phyloP scores from a whole-genome alignment of 2,797 vertebrate species.

The Trematomus bernacchii region DNA sequence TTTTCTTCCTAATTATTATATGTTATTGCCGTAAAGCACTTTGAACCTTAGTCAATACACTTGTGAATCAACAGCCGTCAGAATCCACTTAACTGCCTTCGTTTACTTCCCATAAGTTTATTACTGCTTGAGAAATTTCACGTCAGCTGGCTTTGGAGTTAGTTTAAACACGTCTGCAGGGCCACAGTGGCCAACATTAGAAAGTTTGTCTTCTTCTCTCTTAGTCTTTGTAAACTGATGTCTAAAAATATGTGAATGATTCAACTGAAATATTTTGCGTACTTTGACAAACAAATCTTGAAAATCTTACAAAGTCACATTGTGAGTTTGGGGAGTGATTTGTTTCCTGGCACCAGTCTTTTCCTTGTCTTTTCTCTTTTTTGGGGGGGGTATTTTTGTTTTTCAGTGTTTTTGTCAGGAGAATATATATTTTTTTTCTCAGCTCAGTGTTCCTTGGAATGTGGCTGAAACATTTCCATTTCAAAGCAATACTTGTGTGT shows the following conservation, averaged over 20 bases:
- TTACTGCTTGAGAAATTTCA: slow-evolving; percentile 9
- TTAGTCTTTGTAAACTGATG: background rate
- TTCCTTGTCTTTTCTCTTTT: slow-evolving; percentile 12
- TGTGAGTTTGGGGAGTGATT: slow-evolving; percentile 21
- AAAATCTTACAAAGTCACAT: slow-evolving; percentile 32
- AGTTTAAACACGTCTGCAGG: background rate
- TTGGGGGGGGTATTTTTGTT: slow-evolving; percentile 7
- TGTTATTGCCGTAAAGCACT: too few relatives aligned
- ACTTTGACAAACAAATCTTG: slow-evolving; percentile 6
- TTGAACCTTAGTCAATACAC: background rate
- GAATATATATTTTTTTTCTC: slow-evolving; percentile 22
- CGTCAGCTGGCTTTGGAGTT: background rate
- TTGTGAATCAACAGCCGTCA: background rate
- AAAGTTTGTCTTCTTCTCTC: background rate
- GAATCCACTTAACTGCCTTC: slow-evolving; percentile 24
- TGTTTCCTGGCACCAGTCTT: slow-evolving; percentile 29
- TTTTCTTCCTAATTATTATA: too few relatives aligned
- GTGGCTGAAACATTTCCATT: slow-evolving; percentile 65
- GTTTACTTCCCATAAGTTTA: slow-evolving; percentile 10
- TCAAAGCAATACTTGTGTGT: slow-evolving; percentile 57
- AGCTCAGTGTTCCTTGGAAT: slow-evolving; percentile 51
- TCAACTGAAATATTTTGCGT: slow-evolving; percentile 12
- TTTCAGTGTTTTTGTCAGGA: slow-evolving; percentile 28
- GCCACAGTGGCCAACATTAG: background rate
- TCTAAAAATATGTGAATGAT: slow-evolving; percentile 23